Base-by-base conservation (phyloP, 1,140 invertebrate genomes). In the Bombus difficillimus region DNA sequence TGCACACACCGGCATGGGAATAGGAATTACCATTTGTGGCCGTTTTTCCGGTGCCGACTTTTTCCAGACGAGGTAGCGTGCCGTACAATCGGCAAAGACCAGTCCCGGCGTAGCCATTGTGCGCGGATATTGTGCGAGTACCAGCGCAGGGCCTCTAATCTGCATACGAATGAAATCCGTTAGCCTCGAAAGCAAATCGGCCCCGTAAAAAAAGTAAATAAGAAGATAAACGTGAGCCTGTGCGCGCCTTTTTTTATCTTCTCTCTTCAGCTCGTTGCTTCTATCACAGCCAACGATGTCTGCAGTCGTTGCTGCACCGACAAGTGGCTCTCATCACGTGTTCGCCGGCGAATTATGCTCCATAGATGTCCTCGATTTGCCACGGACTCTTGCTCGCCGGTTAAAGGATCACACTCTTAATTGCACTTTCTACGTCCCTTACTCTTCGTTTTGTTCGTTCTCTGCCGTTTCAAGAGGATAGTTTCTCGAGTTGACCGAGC, bases 141-240 rank as follows among this genome's bases (percentile, higher is more conserved):
- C 15, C 4, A 1, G 41, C 25, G 15, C 41, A 28, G 3, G 34
- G 41, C 28, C 34, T 86, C 78, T 75, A 81, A 86, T 86, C 62
- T 86, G 71, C 84, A 86, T 81, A 62, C 84, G 84, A 86, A 81
- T 86, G 78, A 81, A 81, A 81, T 81, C 84, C 84, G 84, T 74
- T 73, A 75, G 78, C 82, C 82, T 18, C 13, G 28, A 41, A 41
- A 57, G 43, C 74, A 68, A 71, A 12, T 34, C 12, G 8, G 32
- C 32, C n/a, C n/a, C 62, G 18, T 10, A 43, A 59, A 43, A 77
- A 84, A 59, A n/a, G 64, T 69, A 84, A 84, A 84, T 57, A 84
- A 57, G 47, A 71, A 43, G 66, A 68, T 66, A 8, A 66, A 34
- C 18, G 18, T 3, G 32, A 9, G 25, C 9, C 53, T 28, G 25